A percentile compares a stretch with the other conserved stretches of the same genome.
These are phyloP conservation scores for Musca vetustissima DNA, from an alignment of 1,140 invertebrate genomes.

Conservation along the genomic window DNA sequence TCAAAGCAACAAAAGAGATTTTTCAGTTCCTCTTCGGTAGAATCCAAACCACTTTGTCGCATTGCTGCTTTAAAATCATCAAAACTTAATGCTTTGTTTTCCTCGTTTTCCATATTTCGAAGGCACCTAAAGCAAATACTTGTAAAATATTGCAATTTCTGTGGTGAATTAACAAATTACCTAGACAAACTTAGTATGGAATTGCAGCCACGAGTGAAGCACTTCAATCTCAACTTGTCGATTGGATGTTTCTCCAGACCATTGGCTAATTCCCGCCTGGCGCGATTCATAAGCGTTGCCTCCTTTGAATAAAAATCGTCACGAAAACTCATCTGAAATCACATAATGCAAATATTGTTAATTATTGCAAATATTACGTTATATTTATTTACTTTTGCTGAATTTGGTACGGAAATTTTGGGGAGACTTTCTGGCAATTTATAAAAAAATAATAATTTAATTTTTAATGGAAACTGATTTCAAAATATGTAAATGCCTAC, in stretches of 20 bases:
- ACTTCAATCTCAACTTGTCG: conserved; percentile 81
- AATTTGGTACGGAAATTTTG: no score
- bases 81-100: conserved; percentile 75
- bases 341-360: no score
- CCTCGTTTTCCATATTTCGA: conserved; percentile 89
- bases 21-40: conserved; percentile 66
- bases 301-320: conserved; percentile 76
- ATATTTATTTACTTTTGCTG: no score
- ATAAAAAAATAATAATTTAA: no score
- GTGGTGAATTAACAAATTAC: conserved; percentile 56
- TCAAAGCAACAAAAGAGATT: conserved; percentile 75
- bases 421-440: no score
- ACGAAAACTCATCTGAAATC: no score
- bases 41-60: conserved; percentile 72
- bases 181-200: conserved; percentile 87
- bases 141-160: conserved; percentile 8
- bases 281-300: conserved; percentile 76
- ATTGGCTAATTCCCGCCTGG: conserved; percentile 62
- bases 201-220: conserved; percentile 79
- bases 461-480: no score
- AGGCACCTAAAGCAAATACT: conserved; percentile 68
- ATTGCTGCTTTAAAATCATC: conserved; percentile 84
- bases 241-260: conserved; percentile 72
- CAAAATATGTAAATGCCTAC: no score
- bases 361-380: no score